Evolutionary conservation across 2,888 invertebrate species (phyloP), one percentile per base, ranked within the genome.

Genomic region (Nemotelus nigrinus): DNA sequence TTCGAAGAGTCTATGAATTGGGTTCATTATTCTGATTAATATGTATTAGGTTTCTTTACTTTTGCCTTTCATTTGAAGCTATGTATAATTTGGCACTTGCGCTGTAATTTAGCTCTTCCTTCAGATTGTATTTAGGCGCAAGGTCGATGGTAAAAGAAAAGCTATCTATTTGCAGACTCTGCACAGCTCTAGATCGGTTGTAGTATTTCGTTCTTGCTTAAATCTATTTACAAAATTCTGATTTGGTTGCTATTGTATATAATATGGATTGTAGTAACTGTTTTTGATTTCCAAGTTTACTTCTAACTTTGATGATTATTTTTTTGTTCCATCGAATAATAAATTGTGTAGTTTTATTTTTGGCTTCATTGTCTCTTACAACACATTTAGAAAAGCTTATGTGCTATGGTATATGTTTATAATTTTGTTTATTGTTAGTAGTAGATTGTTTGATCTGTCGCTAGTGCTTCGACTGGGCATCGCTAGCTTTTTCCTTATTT

Each of bases 351-450:
- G 4, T 63, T 5, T 63, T 41, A 10, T 41, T 39, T 63, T 4
- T 63, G 63, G 63, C 25, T 44, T 67, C 8, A 41, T 44, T 58
- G 58, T 72, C 60, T 58, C 47, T 72, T 58, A 72, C 44, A 72
- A 45, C 58, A 71, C 45, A 71, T 70, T 71, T 58, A 47, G 8
- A 67, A 67, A 67, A 67, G 6, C 10, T 72, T 58, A 48, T 47
- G 48, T 72, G 58, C 72, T 60, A 72, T 72, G 10, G 45, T 48
- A 72, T 67, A 25, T 25, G 25, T 25, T 25, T 25, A 25, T 25
- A 55, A 41, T 50, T 41, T 70, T 50, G 48, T 55, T 70, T 70
- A 70, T 70, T 70, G 70, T 70, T 70, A 47, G 43, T 55, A 68
- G 68, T 68, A 70, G 70, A 70, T 70, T 70, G 70, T 70, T 53